Evolutionary conservation across 1,140 invertebrate species (phyloP).

Genomic region (Heliothis subflexa): DNA sequence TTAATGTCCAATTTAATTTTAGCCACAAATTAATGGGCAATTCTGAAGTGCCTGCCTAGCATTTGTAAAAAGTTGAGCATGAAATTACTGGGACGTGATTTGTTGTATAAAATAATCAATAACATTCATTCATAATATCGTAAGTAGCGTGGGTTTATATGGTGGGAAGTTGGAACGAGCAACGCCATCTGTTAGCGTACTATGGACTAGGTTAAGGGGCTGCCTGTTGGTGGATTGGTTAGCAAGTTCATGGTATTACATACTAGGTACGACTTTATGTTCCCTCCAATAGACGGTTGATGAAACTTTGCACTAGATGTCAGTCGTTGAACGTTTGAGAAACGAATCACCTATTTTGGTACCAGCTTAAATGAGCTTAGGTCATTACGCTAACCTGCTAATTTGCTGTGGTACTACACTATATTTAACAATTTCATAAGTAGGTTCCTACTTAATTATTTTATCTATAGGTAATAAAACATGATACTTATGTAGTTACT

Average conservation of each 20-base stretch:
- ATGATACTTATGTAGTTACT: too few species aligned
- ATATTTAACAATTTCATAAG: too few species aligned
- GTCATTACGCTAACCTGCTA: too few species aligned
- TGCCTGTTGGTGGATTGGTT: neutral
- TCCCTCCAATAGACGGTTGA: conserved; percentile 13
- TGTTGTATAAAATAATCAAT: conserved; percentile 21
- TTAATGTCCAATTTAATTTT: neutral
- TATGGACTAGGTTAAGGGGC: conserved; percentile 9
- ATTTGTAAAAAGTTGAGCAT: neutral
- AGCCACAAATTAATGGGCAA: neutral
- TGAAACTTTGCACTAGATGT: conserved; percentile 37
- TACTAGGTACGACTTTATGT: neutral
- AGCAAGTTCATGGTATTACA: neutral
- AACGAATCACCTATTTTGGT: neutral
- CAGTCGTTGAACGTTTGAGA: neutral
- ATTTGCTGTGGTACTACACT: too few species aligned
- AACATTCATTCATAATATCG: neutral
- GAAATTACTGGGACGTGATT: neutral
- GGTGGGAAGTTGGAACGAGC: neutral
- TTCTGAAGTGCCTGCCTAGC: neutral
- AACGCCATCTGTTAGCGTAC: conserved; percentile 31
- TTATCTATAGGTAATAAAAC: too few species aligned
- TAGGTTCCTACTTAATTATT: too few species aligned
- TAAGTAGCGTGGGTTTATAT: conserved; percentile 1
- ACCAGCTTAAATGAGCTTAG: too few species aligned